Evolutionary conservation across 2,888 invertebrate species (phyloP).

Genomic region (Laothoe populi): DNA sequence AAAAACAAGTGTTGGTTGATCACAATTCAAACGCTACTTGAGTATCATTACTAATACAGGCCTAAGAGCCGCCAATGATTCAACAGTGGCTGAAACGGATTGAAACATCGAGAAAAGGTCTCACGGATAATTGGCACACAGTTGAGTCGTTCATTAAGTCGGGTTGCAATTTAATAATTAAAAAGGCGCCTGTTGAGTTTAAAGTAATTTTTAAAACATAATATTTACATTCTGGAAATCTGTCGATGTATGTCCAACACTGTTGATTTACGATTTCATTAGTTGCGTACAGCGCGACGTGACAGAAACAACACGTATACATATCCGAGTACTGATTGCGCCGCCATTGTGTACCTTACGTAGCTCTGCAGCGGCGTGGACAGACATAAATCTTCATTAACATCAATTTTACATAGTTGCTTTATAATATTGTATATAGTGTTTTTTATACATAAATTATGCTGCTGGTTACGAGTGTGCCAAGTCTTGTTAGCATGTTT

Average conservation of each 20-base stretch:
- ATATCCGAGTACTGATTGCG: conserved; percentile 57
- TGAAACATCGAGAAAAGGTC: conserved; percentile 15
- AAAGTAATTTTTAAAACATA: conserved; percentile 63
- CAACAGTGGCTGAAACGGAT: conserved; percentile 4
- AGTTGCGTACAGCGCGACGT: conserved; percentile 61
- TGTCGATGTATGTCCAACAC: conserved; percentile 66
- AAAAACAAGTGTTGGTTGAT: too few species aligned
- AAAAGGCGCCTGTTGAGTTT: conserved; percentile 58
- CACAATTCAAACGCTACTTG: too few species aligned
- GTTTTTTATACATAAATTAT: too few species aligned
- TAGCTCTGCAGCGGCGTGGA: conserved; percentile 14
- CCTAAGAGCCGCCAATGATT: neutral
- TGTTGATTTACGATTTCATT: conserved; percentile 82
- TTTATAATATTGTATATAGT: neutral
- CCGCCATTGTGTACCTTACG: conserved; percentile 42
- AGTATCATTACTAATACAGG: too few species aligned
- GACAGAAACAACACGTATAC: conserved; percentile 53
- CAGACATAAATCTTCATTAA: conserved; percentile 20
- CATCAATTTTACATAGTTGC: neutral
- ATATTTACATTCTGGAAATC: conserved; percentile 65
- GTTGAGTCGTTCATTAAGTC: conserved; percentile 60
- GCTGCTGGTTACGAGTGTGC: too few species aligned
- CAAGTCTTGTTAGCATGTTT: too few species aligned
- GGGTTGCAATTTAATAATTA: conserved; percentile 70
- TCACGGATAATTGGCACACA: conserved; percentile 50